A percentile compares a stretch with the other conserved stretches of the same genome.
phyloP scores from a whole-genome alignment of 2,113 vertebrate genomes.

The Equus przewalskii region DNA sequence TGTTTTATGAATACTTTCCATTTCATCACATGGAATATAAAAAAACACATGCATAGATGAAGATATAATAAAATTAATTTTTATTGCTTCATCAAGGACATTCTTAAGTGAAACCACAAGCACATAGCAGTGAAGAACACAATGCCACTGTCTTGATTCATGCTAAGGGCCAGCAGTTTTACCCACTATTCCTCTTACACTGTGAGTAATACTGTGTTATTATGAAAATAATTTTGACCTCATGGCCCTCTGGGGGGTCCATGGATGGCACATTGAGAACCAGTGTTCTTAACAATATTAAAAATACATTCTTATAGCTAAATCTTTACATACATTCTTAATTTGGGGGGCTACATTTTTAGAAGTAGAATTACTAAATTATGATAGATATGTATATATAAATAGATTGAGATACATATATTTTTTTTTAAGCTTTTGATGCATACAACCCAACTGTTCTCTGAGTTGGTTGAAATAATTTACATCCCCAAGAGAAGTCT shows the following conservation, averaged over 20 bases:
- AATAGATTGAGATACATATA: neutral
- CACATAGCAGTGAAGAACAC: neutral
- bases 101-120: neutral
- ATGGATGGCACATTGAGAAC: neutral
- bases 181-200: neutral
- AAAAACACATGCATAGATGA: neutral
- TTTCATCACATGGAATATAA: neutral
- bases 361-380: constrained; percentile 43
- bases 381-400: neutral
- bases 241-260: neutral
- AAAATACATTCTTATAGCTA: constrained; percentile 19
- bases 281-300: neutral
- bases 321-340: constrained; percentile 41
- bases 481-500: neutral
- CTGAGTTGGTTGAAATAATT: neutral
- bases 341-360: neutral
- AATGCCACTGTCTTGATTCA: neutral
- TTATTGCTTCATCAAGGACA: neutral
- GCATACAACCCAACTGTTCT: constrained; percentile 14
- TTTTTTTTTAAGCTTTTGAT: constrained; percentile 12
- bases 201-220: neutral
- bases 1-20: neutral
- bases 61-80: constrained; percentile 45
- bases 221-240: constrained; percentile 11
- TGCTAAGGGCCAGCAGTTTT: neutral